These are phyloP conservation scores for Notodonta dromedarius DNA, from an alignment of 2,888 invertebrate genomes.

Conservation along the genomic window DNA sequence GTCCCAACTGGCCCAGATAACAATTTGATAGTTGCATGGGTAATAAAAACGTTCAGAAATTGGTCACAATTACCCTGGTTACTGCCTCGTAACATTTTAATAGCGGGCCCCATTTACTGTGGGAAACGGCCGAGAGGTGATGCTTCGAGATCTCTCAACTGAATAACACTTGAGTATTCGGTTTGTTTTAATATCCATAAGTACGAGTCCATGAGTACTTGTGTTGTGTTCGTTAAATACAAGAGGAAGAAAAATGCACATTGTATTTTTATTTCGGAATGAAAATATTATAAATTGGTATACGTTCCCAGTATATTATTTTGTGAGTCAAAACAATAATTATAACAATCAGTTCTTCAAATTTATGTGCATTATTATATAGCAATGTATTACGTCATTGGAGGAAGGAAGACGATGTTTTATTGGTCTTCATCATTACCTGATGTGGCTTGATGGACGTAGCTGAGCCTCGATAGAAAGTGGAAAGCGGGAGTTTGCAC, in stretches of 20 bases:
- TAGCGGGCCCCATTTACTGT: constrained; percentile 70
- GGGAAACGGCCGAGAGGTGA: constrained; percentile 51
- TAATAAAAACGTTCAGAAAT: constrained; percentile 78
- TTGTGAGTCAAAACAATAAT: too few relatives aligned
- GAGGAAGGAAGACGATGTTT: constrained; percentile 27
- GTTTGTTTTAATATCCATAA: too few relatives aligned
- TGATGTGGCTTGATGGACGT: constrained; percentile 29
- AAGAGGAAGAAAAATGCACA: too few relatives aligned
- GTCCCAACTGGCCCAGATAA: constrained; percentile 62
- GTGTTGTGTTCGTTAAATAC: too few relatives aligned
- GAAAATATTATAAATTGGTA: too few relatives aligned
- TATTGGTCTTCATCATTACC: constrained; percentile 28
- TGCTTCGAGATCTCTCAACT: background rate
- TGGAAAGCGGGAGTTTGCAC: constrained; percentile 44
- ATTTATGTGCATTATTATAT: background rate
- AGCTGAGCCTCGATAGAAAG: constrained; percentile 45
- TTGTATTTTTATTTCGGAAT: too few relatives aligned
- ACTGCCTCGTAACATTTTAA: constrained; percentile 79
- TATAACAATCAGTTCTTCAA: background rate
- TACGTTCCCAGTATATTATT: too few relatives aligned
- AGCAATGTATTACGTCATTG: constrained; percentile 9
- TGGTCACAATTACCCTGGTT: constrained; percentile 78
- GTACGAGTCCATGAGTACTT: too few relatives aligned
- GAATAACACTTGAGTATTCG: background rate
- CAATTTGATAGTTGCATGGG: constrained; percentile 74